Evolutionary conservation across 2,888 invertebrate genomes (phyloP), one percentile per base, ranked within the genome.

Genomic region (Chymomyza caudatula): DNA sequence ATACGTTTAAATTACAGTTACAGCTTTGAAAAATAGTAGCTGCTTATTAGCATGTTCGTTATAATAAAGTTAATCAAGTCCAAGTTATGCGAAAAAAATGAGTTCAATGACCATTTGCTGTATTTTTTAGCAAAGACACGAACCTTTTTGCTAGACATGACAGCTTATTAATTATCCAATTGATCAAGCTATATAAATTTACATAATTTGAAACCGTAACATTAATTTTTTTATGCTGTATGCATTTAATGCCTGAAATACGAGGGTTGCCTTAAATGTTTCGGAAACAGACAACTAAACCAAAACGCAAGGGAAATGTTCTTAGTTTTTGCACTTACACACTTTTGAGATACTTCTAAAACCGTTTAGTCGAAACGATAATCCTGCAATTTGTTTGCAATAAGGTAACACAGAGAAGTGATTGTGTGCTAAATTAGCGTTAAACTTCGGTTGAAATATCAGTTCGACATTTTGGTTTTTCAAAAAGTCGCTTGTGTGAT

Each of bases 191-290:
- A 37, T 37, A 37, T 11, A 37, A 76, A 78, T 78, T 75, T 80
- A 75, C 78, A 73, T 78, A 78, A 77, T 71, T 71, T 75, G 73
- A 76, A 73, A 80, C 78, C 77, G 71, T 65, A 58, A 58, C 57
- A 65, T 71, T 68, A 75, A 60, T 56, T 3, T 25, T 37, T 11
- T 37, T 11, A 37, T 23, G 2, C 23, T 23, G 5, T 37, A 11
- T 37, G 11, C 11, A 37, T 37, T 37, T 25, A 5, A 25, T 4
- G 25, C 25, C 25, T 25, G 25, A 37, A 37, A 37, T 37, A 13
- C n/a, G n/a, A n/a, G n/a, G n/a, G n/a, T n/a, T n/a, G n/a, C n/a
- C n/a, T n/a, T n/a, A n/a, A n/a, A n/a, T n/a, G n/a, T n/a, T n/a
- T n/a, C n/a, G n/a, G n/a, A n/a, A n/a, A n/a, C n/a, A n/a, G n/a